Base-by-base conservation (phyloP, 2,113 vertebrate genomes). In the Thomomys bottae region DNA sequence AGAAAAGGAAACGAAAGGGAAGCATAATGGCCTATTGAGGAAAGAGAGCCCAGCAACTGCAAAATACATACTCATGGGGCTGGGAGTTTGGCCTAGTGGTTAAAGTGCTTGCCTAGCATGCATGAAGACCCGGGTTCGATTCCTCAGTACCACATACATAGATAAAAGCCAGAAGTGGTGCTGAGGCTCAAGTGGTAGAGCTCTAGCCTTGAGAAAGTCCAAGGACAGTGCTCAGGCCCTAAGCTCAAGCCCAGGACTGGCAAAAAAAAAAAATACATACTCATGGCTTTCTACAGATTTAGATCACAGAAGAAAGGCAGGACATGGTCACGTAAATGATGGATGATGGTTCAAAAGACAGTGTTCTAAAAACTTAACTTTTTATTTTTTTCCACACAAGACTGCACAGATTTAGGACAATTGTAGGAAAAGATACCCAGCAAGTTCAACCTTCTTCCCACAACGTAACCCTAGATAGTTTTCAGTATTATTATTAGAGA, bases 391-490 rank as follows among this genome's bases (percentile, higher is more conserved):
- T 24, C 5, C 32, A 89, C 30, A 32, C 9, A 87, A 42, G 8
- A 7, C 75, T 64, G 34, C 75, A 87, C n/a, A 89, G 8, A 11
- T 24, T 80, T 11, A 71, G 14, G 34, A 30, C 26, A 34, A 87
- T 80, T 87, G 80, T 30, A 57, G 6, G 30, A 78, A 36, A n/a
- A 63, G 20, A 2, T 54, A 2, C 2, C 4, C 23, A 23, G 42
- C 21, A 14, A 1, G 1, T 3, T 64, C 8, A 76, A 61, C 2
- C 0, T 21, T 12, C 10, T 5, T 42, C 18, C 2, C 21, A 45
- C 0, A 45, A 68, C 34, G 87, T 10, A 17, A 3, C 6, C 0
- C 24, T 30, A 40, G 0, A 18, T 18, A n/a, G n/a, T 30, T 64
- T 7, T 82, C 11, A 81, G 2, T 63, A 38, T 20, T 21, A 10